These are phyloP conservation scores for Cettia cetti DNA, from an alignment of 2,113 vertebrate genomes.

Conservation along the genomic window DNA sequence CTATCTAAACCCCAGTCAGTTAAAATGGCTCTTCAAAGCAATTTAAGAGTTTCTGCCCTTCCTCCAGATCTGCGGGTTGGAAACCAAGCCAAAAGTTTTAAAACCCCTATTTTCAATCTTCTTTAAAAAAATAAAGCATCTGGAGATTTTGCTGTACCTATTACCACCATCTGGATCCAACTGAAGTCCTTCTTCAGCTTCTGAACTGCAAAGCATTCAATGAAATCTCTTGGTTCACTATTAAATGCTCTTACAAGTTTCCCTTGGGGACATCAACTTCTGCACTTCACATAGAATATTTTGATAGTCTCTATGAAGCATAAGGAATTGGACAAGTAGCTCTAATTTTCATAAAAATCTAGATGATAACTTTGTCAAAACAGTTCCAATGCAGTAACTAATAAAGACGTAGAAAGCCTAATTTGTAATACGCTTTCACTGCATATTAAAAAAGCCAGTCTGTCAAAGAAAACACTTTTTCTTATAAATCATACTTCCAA, in stretches of 20 bases:
- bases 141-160: neutral
- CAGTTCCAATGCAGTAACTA: neutral
- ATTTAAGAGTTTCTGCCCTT: neutral
- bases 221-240: neutral
- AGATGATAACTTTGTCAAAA: neutral
- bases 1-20: neutral
- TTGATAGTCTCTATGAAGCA: neutral
- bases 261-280: neutral
- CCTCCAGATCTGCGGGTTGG: neutral
- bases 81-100: neutral
- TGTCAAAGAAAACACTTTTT: neutral
- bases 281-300: neutral
- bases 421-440: neutral
- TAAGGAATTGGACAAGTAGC: neutral
- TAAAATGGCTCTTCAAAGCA: neutral
- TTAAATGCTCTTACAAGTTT: neutral
- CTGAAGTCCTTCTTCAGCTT: neutral
- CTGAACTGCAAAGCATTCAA: neutral
- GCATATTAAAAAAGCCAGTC: neutral
- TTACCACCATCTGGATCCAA: neutral
- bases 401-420: neutral
- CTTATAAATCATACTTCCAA: neutral
- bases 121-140: neutral
- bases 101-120: neutral
- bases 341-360: neutral